Base-by-base conservation (phyloP, 2,113 vertebrate species). In the Oostethus manadensis region DNA sequence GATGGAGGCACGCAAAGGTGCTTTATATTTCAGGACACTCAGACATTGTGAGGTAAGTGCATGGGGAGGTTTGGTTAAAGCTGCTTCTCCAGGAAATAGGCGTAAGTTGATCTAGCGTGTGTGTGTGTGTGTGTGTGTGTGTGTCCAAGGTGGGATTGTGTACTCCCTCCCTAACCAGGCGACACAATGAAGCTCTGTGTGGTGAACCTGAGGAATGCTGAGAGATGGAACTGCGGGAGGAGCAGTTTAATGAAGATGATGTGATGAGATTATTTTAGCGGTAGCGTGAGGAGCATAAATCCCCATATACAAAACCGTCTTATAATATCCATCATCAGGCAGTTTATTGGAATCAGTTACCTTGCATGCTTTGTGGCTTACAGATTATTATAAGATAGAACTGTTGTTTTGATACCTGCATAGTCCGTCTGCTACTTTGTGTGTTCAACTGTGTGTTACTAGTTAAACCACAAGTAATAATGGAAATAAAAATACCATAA, bases 131-230 rank as follows among this genome's bases (percentile, higher is more conserved):
- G 66, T 65, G 67, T 50, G 42, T 58, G 59, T 58, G 62, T 66
- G 76, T 73, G n/a, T 60, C 79, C 78, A 77, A 88, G 84, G 86
- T 89, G 84, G 84, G 78, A 77, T 69, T 14, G 66, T 77, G 60
- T 13, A 57, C 67, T 76, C 78, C 73, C 77, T 79, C 79, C 76
- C 70, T 53, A 55, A 73, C 74, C 70, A 60, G 46, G 56, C 58
- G 62, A 76, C 78, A 90, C 88, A 90, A 90, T 84, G 86, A 70
- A 66, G 61, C 85, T 88, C 86, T 90, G 82, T 90, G 73, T 80
- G 83, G 79, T 17, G 14, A 71, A 79, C 74, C 73, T 76, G 61
- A 76, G 86, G 87, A 89, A 89, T 90, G 85, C 82, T 70, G 79
- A 62, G 68, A 77, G 74, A 83, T 81, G 83, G 77, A 75, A 77